Percentiles rank a stretch among this genome's conserved stretches.
These are phyloP conservation scores for Aleiodes alternator DNA, from an alignment of 2,888 invertebrate species.

Conservation along the genomic window DNA sequence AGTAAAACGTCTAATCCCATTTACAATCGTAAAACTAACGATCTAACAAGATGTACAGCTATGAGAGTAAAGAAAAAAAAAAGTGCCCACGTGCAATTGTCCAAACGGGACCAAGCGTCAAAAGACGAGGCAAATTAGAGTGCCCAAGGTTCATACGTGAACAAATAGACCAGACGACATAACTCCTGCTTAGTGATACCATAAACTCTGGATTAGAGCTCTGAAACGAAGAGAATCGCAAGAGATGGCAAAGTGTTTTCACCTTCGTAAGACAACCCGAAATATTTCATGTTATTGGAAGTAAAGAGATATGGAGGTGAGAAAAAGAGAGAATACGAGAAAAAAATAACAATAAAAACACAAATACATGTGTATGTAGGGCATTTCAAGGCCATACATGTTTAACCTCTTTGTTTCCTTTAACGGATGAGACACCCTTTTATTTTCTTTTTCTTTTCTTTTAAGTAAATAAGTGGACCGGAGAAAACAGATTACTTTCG, in stretches of 20 bases:
- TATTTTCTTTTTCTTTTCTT: constrained; percentile 7
- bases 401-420: constrained; percentile 19
- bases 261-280: background rate
- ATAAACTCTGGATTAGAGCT: background rate
- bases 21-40: constrained; percentile 9
- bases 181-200: constrained; percentile 5
- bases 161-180: constrained; percentile 24
- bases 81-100: constrained; percentile 16
- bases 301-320: background rate
- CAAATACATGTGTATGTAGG: background rate
- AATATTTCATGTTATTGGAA: background rate
- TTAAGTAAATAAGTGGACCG: constrained; percentile 19
- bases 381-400: constrained; percentile 6
- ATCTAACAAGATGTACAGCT: background rate
- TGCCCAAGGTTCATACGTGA: background rate
- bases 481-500: constrained; percentile 30
- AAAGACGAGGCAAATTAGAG: constrained; percentile 3
- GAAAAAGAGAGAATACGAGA: too few relatives aligned
- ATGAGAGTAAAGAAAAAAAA: background rate
- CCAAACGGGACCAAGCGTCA: background rate
- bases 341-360: background rate
- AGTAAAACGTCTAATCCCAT: background rate
- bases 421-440: constrained; percentile 26
- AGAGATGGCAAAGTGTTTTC: background rate
- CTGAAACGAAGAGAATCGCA: background rate